Evolutionary conservation across 2,888 invertebrate species (phyloP), one percentile per base, ranked within the genome.

Genomic region (Oligia strigilis): DNA sequence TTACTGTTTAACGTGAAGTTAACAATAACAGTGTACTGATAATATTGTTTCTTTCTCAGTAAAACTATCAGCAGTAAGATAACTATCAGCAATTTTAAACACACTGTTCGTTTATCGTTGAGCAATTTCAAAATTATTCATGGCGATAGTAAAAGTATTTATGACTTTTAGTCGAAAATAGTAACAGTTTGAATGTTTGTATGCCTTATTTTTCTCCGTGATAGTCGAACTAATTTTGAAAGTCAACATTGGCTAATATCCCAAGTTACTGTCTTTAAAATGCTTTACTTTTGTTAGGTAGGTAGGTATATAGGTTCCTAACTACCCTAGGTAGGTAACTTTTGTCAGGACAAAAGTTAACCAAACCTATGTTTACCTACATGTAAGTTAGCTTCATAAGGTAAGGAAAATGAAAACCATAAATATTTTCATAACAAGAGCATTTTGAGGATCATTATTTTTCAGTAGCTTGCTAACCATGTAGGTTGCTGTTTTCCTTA

Each of bases 11-110:
- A 67, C 80, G 49, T 23, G 77, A 86, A 82, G 64, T 66, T 69
- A 82, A 84, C 83, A 88, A 88, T 88, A 66, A 73, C 79, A 71
- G 60, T 43, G 70, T 52, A 62, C 78, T 77, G 86, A 89, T 89
- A 84, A 81, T 73, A 76, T 80, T 82, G 82, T 84, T 83, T 64
- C 52, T 64, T 88, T 89, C 78, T 52, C 19, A 72, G 90, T 87
- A 89, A 80, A 81, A 69, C 83, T 86, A 89, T 86, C 78, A 75
- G 69, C 58, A 70, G 75, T 64, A 60, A 40, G 77, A 82, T 85
- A 75, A 75, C 74, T 80, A 81, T 83, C 90, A 78, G 85, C 65
- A 52, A 75, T 84, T 83, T 73, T 13, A 77, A 86, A 75, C n/a
- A 72, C 58, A 75, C 75, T 81, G 79, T 77, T 70, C 52, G 23